Base-by-base conservation (phyloP, 2,113 vertebrate species). In the Anarrhichthys ocellatus region DNA sequence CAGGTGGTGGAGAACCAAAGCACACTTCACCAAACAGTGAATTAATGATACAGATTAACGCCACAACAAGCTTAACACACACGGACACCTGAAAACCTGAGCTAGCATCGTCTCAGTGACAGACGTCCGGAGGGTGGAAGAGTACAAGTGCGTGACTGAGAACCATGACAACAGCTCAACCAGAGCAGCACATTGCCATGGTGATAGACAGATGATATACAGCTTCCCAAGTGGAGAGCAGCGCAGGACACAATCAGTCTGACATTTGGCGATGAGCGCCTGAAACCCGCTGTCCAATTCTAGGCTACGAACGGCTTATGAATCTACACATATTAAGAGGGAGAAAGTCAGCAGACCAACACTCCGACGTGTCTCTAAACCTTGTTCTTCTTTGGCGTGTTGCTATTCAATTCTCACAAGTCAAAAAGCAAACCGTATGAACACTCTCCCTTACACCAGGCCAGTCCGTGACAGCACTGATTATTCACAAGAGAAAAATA, bases 121-220 rank as follows among this genome's bases (percentile, higher is more conserved):
- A 80, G 38, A 61, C 50, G 46, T 78, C 29, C 83, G 75, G 46
- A 36, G 46, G 73, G 54, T 76, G 68, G 56, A 73, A 20, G 61
- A 69, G 73, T 36, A 56, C 61, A 48, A 78, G 61, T 81, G 70
- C n/a, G 59, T 54, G 73, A 78, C 74, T 24, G 62, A 82, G 78
- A 73, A 76, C 81, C 90, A 92, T 91, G 93, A 90, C 81, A 88
- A 93, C 87, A 73, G 86, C 70, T 65, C 73, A 65, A 62, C 81
- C 74, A 74, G 48, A 75, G 81, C 76, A 44, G 63, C 15, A 40
- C 63, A 76, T 89, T 83, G 73, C 83, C 88, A 91, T 88, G 81
- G 87, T 73, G 81, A 91, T 82, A 40, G 54, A 59, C 50, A 11
- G 81, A 76, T 66, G 68, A 59, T 62, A 78, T 73, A 59, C 46